Base-by-base conservation (phyloP, 2,113 vertebrate genomes). In the Falco punctatus region DNA sequence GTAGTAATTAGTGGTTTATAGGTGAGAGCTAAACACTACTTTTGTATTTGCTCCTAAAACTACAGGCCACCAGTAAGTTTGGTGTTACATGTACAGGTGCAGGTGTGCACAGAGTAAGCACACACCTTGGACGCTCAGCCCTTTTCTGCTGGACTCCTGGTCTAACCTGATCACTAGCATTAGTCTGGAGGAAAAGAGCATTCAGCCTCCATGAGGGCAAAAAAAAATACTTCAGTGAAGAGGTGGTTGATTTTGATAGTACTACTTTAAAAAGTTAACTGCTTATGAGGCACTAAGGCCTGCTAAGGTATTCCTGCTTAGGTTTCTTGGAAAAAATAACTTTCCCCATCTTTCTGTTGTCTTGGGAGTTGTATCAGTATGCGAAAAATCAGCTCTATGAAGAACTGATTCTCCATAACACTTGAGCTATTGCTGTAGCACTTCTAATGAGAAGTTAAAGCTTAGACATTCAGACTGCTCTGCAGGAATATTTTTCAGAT, bases 71-170 rank as follows among this genome's bases (percentile, higher is more conserved):
- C 30, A 26, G 33, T 35, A 71, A 24, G 55, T 26, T 38, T 80
- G 27, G 9, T 32, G 4, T 20, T 71, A 4, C 0, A 0, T 57
- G 40, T 65, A 70, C 15, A 61, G 24, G 38, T 6, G 3, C 10
- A 48, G 13, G 19, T 58, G 16, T 26, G 30, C 26, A 74, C 17
- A 64, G 48, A 59, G 11, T 16, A 58, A 35, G 28, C 17, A 3
- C 11, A 28, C 9, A 35, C 58, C 26, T 73, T 61, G n/a, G 38
- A 67, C 1, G 16, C 10, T 8, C 18, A 46, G 30, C 7, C 5
- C 11, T 75, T 67, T 54, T 32, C 24, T 5, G 10, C 6, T 86
- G 58, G 28, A 55, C 22, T 54, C 4, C 44, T 11, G 3, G 24
- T 79, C 18, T 51, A 5, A 52, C 21, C 17, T 75, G 32, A 14